Evolutionary conservation across 2,888 invertebrate genomes (phyloP), one percentile per base, ranked within the genome.

Genomic region (Eristalis pertinax): DNA sequence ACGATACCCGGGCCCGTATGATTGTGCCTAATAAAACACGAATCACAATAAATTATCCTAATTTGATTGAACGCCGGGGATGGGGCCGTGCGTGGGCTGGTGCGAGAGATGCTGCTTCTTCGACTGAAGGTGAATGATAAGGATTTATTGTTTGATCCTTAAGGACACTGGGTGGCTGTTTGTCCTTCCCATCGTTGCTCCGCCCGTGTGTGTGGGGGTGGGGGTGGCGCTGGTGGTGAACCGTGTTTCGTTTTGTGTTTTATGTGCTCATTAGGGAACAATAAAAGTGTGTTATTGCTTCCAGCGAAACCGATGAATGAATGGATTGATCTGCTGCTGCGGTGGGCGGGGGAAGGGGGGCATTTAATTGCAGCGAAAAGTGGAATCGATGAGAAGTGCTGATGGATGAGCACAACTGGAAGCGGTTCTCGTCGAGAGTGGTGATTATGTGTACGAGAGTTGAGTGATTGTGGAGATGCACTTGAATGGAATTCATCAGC

Each of bases 221-320:
- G 32, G 32, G n/a, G 19, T 58, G 19, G 41, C 19, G 38, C 5
- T 7, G 19, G 2, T 2, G 38, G 35, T 15, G 38, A 11, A 50
- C 15, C 13, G 63, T 63, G 29, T 68, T 58, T 32, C 65, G 65
- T 72, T 77, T 76, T 81, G 76, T 72, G 67, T 68, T 85, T 85
- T 81, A 81, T 81, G 72, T 76, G 63, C 84, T 85, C 84, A 72
- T 85, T 85, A 85, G 84, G 81, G 81, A 85, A 81, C 72, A 85
- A 85, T 81, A 68, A 72, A 76, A 68, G 50, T 68, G 68, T 76
- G 62, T 79, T 79, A 72, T 72, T 80, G 56, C 58, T 65, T 41
- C n/a, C 74, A 60, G 43, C n/a, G 73, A 70, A 56, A 29, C 4
- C 32, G 43, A 15, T 19, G 50, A 19, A 19, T 50, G 19, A 43